Base-by-base conservation (phyloP, 2,797 vertebrate genomes). In the Pogoniulus pusillus region DNA sequence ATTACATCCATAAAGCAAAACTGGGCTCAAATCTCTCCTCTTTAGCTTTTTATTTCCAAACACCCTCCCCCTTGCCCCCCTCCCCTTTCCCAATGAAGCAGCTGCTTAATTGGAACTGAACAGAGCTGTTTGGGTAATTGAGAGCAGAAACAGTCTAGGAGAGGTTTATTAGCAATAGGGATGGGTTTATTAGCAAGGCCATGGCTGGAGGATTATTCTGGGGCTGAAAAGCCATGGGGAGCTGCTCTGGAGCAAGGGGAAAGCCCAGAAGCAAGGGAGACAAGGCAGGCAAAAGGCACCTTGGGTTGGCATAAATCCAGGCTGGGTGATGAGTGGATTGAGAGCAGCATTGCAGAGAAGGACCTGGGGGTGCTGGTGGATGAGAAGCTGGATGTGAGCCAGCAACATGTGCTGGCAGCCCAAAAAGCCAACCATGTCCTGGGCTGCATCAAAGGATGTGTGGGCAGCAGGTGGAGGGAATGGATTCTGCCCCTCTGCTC, bases 41-140 rank as follows among this genome's bases (percentile, higher is more conserved):
- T 24, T 59, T 30, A 7, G 9, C 32, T 79, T 55, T 80, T 94
- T 69, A 64, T 32, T 43, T 71, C 73, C 45, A 86, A 18, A 22
- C 45, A 23, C 45, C 9, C 10, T 6, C 45, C 45, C 19, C 18
- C 20, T 20, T 9, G 19, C 19, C 45, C 19, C 22, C 37, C 37
- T 6, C 57, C 71, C 66, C 24, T 10, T 30, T 34, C 89, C 43
- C 39, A 43, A 9, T 10, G 63, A 80, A 81, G 75, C 45, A 78
- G 86, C 81, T 75, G 82, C 82, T 85, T 95, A 93, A 95, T 93
- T 95, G 91, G 88, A 84, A 94, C 91, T 91, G 83, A 95, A 94
- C 75, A 14, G 62, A 18, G 47, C 58, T 82, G 66, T 63, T 47
- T 70, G 80, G 63, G 54, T 87, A 88, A 94, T 77, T 68, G 87